phyloP scores from a whole-genome alignment of 2,888 invertebrate genomes.

The Miltochrista miniata region DNA sequence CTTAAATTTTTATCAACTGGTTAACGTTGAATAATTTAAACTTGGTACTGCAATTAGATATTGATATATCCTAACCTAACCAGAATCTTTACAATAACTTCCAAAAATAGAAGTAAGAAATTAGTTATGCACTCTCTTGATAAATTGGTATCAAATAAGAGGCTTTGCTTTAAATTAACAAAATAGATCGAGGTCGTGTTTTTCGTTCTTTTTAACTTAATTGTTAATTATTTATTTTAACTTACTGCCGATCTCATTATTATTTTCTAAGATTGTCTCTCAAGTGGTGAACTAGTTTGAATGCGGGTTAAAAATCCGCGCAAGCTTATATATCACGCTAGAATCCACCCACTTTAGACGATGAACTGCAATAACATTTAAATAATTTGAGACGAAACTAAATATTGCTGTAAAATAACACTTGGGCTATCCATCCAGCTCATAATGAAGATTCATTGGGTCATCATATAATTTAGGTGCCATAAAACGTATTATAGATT shows the following conservation, averaged over 20 bases:
- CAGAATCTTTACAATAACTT: too few species aligned
- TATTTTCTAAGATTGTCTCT: constrained; percentile 50
- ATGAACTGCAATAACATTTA: constrained; percentile 72
- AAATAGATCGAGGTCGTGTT: too few species aligned
- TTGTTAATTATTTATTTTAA: constrained; percentile 27
- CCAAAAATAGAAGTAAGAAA: too few species aligned
- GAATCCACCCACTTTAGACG: constrained; percentile 71
- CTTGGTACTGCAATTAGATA: too few species aligned
- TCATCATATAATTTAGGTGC: constrained; percentile 1
- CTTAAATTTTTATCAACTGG: too few species aligned
- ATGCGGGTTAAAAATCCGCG: constrained; percentile 67
- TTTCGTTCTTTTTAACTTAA: constrained; percentile 8
- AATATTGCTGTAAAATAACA: constrained; percentile 54
- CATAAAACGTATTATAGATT: constrained; percentile 9
- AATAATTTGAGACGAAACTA: constrained; percentile 63
- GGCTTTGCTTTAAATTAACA: too few species aligned
- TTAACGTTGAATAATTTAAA: too few species aligned
- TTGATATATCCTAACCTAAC: too few species aligned
- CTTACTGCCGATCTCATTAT: constrained; percentile 73
- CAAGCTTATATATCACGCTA: constrained; percentile 70
- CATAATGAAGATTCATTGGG: constrained; percentile 22
- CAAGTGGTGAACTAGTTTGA: constrained; percentile 74
- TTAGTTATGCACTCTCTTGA: too few species aligned
- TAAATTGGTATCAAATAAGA: too few species aligned
- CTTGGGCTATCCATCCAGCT: constrained; percentile 43